These are phyloP conservation scores for Cynodonichthys magdalenae DNA, from an alignment of 2,797 vertebrate genomes.

Conservation along the genomic window DNA sequence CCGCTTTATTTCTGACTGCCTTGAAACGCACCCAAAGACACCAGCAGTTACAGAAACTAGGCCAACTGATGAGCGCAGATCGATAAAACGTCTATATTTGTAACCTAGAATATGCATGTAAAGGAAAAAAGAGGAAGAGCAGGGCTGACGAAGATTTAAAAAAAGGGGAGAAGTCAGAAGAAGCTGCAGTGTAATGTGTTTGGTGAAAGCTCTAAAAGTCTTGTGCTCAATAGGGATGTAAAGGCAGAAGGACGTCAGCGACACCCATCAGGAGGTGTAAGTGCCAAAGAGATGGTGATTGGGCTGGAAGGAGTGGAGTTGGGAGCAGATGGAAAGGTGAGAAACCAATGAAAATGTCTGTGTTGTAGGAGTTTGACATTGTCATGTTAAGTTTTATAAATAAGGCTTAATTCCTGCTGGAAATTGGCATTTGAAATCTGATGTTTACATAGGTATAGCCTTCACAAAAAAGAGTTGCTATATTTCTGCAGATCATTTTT, in stretches of 20 bases:
- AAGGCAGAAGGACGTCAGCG: constrained; percentile 93
- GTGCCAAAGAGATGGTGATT: constrained; percentile 94
- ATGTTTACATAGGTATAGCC: too few relatives aligned
- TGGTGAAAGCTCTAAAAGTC: constrained; percentile 36
- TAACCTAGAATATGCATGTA: constrained; percentile 13
- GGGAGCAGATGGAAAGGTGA: constrained; percentile 97
- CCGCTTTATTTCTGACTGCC: constrained; percentile 45
- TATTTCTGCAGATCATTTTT: not conserved
- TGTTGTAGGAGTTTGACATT: not conserved
- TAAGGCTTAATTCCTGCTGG: too few relatives aligned
- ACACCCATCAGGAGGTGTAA: constrained; percentile 90
- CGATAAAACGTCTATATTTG: constrained; percentile 30
- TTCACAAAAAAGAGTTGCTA: too few relatives aligned
- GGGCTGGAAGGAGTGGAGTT: constrained; percentile 98
- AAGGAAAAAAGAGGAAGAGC: constrained; percentile 15
- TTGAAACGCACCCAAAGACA: constrained; percentile 36
- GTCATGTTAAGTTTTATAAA: not conserved
- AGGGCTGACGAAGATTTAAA: constrained; percentile 2
- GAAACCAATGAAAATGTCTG: constrained; percentile 31
- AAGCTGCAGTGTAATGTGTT: constrained; percentile 2
- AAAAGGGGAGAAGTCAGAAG: not conserved
- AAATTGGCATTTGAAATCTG: too few relatives aligned
- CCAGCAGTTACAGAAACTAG: constrained; percentile 45
- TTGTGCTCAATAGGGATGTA: constrained; percentile 85
- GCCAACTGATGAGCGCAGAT: constrained; percentile 49